Evolutionary conservation across 1,140 invertebrate species (phyloP), one percentile per base, ranked within the genome.

Genomic region (Magallana ariakensis): DNA sequence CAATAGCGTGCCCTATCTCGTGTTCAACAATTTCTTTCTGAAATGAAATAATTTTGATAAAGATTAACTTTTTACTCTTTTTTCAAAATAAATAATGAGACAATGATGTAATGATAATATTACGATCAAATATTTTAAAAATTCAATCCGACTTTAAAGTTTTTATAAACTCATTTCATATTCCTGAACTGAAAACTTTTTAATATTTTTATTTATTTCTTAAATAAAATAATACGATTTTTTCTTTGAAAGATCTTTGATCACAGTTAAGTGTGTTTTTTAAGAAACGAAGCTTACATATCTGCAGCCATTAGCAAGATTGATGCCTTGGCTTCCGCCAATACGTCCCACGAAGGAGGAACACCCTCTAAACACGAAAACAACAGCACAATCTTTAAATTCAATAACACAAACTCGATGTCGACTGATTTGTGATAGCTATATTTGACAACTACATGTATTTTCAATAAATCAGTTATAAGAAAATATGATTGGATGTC

Each of bases 1-100:
- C 96, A 1, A 96, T 89, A 0, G 96, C 96, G 84, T 93, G 92
- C 3, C 92, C 92, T 5, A 93, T 55, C 70, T 93, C 92, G 81
- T 93, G 92, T 0, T 89, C 70, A 55, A 93, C 89, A 26, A 91
- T 90, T 0, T 86, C 66, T 90, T 91, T 91, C 90, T 92, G 85
- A 60, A 87, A 81, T 7, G 7, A 15, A 26, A 57, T 33, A 54
- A 22, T 16, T 8, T n/a, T n/a, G n/a, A 9, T 15, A 15, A 15
- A 84, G 15, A n/a, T 7, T 15, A 16, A 54, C 8, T 83, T 15
- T 46, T 19, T 15, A 5, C 75, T 80, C 13, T 4, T 13, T 33
- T 19, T 19, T n/a, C 10, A 56, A 46, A 46, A 5, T 46, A 46
- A 46, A 4, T 46, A 46, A 46, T 3, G 5, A 46, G 33, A 46